phyloP scores from a whole-genome alignment of 2,113 vertebrate genomes.

The Pelobates fuscus region DNA sequence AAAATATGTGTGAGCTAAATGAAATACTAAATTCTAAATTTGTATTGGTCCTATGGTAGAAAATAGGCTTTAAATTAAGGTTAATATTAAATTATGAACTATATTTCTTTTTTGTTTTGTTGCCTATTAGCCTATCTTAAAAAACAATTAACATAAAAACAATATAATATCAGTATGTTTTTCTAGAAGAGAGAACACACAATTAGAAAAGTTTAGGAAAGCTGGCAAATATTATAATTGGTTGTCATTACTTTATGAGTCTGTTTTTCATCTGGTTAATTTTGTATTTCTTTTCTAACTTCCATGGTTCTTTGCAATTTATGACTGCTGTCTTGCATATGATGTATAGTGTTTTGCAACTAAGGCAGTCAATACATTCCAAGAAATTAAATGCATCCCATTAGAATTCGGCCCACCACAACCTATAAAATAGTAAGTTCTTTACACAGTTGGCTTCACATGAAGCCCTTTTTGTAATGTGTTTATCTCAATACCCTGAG shows the following conservation, averaged over 20 bases:
- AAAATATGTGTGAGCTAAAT: no score
- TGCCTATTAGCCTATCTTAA: no score
- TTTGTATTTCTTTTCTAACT: constrained; percentile 4
- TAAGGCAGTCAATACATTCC: constrained; percentile 31
- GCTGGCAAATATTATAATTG: constrained; percentile 3
- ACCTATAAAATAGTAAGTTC: constrained; percentile 20
- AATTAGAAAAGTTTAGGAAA: no score
- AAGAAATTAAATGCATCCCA: constrained; percentile 41
- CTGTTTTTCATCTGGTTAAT: constrained; percentile 25
- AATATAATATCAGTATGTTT: no score
- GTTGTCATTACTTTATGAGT: constrained; percentile 9
- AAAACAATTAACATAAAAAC: no score
- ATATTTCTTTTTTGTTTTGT: no score
- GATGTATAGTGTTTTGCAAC: constrained; percentile 30
- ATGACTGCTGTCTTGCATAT: constrained; percentile 17
- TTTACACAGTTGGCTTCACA: constrained; percentile 3
- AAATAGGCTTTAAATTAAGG: no score
- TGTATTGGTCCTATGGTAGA: no score
- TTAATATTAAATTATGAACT: no score
- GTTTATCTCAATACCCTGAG: background rate
- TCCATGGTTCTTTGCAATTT: constrained; percentile 29
- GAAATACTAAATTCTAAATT: no score
- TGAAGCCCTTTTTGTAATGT: constrained; percentile 7
- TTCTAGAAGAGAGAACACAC: no score
- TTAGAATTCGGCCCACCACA: constrained; percentile 15